Evolutionary conservation across 2,888 invertebrate species (phyloP).

Genomic region (Auanema freiburgensis): DNA sequence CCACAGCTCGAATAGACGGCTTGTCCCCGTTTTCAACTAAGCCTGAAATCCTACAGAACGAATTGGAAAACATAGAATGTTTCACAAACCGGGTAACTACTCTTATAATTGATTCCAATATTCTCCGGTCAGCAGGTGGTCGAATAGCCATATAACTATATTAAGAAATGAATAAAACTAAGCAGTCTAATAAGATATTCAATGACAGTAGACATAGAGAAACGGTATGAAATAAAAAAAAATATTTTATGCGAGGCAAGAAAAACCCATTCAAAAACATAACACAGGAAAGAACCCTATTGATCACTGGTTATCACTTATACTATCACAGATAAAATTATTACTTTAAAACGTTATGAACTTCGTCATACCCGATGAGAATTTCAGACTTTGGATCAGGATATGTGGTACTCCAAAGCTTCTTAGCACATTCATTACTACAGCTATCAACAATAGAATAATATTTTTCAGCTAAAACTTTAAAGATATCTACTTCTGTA

Average conservation of each 20-base stretch:
- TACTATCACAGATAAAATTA: conserved; percentile 1
- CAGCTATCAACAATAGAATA: conserved; percentile 36
- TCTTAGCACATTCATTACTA: conserved; percentile 26
- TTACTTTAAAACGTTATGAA: neutral
- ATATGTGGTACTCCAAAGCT: conserved; percentile 39
- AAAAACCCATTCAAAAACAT: neutral
- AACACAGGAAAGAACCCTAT: neutral
- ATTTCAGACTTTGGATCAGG: conserved; percentile 53
- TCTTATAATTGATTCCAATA: no score
- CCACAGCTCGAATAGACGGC: no score
- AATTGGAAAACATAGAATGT: no score
- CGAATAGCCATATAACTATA: no score
- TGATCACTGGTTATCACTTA: neutral
- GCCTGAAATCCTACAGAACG: no score
- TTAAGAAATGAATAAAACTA: no score
- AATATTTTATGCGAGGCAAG: neutral
- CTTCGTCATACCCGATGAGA: conserved; percentile 10
- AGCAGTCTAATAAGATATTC: no score
- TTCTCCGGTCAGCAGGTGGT: no score
- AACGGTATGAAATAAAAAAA: neutral
- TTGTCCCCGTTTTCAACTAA: no score
- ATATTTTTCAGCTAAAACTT: conserved; percentile 19
- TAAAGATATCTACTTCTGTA: neutral
- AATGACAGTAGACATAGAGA: neutral
- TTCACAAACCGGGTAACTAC: no score